Conservation (phyloP, 2,888 invertebrate genomes). For the Cataglyphis cursor region DNA sequence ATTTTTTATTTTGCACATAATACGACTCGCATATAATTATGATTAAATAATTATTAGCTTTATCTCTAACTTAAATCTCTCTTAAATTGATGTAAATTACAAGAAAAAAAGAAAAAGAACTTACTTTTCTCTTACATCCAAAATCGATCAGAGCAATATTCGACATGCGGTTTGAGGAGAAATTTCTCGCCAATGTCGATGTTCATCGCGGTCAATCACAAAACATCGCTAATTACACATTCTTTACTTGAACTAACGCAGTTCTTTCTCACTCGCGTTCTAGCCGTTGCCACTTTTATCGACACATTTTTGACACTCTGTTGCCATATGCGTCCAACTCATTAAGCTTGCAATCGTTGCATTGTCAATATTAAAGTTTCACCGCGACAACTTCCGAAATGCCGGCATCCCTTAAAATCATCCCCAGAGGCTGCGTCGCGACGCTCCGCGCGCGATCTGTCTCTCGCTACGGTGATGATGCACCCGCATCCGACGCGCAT, state of each 20-base stretch:
- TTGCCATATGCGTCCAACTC: not conserved
- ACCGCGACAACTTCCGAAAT: slow-evolving; percentile 12
- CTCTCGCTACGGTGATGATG: slow-evolving; percentile 28
- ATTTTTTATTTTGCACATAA: not conserved
- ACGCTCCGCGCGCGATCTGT: slow-evolving; percentile 48
- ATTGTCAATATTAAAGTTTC: slow-evolving; percentile 36
- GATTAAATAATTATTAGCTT: not conserved
- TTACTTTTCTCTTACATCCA: not conserved
- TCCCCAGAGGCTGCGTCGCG: slow-evolving; percentile 43
- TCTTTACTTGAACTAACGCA: not conserved
- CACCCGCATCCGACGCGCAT: slow-evolving; percentile 42
- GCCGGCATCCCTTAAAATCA: slow-evolving; percentile 25
- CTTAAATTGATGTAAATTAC: not conserved
- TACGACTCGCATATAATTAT: not conserved
- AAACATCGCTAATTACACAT: slow-evolving; percentile 17
- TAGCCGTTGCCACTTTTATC: not conserved
- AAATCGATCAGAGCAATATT: slow-evolving; percentile 18
- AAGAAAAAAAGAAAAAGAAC: not conserved
- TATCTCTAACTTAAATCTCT: not conserved
- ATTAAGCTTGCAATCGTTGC: slow-evolving; percentile 19
- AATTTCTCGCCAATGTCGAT: not conserved
- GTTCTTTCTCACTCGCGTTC: slow-evolving; percentile 15
- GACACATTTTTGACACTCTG: slow-evolving; percentile 8
- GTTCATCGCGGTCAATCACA: slow-evolving; percentile 8
- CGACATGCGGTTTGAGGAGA: not conserved